Base-by-base conservation (phyloP, 1,140 invertebrate species). In the Leptinotarsa texana region DNA sequence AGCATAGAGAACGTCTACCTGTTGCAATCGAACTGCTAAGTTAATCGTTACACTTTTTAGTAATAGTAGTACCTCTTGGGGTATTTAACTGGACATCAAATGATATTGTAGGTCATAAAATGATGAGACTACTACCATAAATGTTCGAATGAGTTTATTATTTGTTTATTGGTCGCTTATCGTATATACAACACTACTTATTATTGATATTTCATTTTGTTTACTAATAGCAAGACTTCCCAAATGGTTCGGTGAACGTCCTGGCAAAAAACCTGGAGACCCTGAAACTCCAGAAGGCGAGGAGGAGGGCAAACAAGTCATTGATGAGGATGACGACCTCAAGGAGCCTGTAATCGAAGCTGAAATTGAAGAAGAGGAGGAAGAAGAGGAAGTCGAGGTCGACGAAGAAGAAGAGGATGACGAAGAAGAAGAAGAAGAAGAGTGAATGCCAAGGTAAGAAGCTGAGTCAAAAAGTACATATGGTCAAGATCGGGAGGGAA, bases 191-290 rank as follows among this genome's bases (percentile, higher is more conserved):
- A 33, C 6, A 33, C 33, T 33, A 33, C 33, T 33, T 33, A 3
- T 42, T 42, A 71, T 71, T 71, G n/a, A 57, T 61, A 27, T 2
- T 57, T 13, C 22, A 27, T 67, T 69, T 42, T 0, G 8, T 73
- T 73, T 73, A 17, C 57, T 13, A 47, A 18, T n/a, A 96, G 95
- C 94, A 89, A 92, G 93, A 89, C 89, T 96, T 86, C 95, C 94
- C 80, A 96, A 96, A 87, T 96, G 95, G 94, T 96, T 96, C 90
- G 95, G 95, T 82, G 95, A 96, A 88, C 89, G 94, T 87, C 94
- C 95, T 76, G 95, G 94, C 89, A 96, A 95, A 87, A 96, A 96
- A 89, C 87, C 91, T 84, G 94, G 92, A 76, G 95, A 94, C 75
- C 91, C 92, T 78, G 94, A 96, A 78, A 94, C 93, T 80, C 94